Evolutionary conservation across 1,140 invertebrate species (phyloP).

Genomic region (Xylocopa sonorina): DNA sequence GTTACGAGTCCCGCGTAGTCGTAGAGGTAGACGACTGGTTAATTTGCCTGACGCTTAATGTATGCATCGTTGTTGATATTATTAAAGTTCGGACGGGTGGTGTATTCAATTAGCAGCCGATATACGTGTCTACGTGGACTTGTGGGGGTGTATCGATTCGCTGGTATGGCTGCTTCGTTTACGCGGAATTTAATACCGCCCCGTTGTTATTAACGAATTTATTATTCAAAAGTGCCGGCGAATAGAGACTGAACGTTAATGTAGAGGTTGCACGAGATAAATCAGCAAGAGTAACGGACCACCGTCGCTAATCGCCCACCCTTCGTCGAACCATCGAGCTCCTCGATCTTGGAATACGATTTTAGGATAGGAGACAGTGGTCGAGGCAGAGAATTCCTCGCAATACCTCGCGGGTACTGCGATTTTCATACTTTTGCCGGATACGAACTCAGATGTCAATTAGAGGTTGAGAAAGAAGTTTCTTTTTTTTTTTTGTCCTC

Average conservation of each 20-base stretch:
- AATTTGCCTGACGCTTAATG: constrained; percentile 58
- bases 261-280: neutral
- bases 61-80: constrained; percentile 58
- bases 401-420: neutral
- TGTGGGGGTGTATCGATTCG: constrained; percentile 24
- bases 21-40: constrained; percentile 30
- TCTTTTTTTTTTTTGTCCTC: no score
- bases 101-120: constrained; percentile 63
- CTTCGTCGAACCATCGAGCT: neutral
- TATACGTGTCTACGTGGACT: neutral
- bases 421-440: neutral
- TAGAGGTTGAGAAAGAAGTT: no score
- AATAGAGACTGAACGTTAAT: constrained; percentile 47
- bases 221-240: constrained; percentile 48
- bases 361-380: no score
- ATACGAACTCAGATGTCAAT: no score
- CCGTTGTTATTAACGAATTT: constrained; percentile 46
- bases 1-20: constrained; percentile 56
- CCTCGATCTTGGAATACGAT: neutral
- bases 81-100: constrained; percentile 56
- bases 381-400: no score
- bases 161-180: constrained; percentile 44
- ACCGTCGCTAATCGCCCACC: no score
- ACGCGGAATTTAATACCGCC: constrained; percentile 56
- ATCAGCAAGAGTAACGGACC: neutral